phyloP scores from a whole-genome alignment of 1,140 invertebrate species.

The Dendrolimus punctatus region DNA sequence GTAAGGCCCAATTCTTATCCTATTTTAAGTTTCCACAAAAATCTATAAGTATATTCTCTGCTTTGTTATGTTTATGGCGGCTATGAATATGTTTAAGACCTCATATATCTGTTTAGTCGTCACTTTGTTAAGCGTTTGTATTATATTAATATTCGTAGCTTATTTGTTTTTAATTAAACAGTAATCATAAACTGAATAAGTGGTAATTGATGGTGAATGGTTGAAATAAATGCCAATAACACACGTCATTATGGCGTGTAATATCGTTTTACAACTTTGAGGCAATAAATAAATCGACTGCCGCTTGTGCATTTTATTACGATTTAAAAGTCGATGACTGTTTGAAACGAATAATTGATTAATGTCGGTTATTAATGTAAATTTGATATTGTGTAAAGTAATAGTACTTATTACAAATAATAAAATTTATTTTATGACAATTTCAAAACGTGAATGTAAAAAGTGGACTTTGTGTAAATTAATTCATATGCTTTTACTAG shows the following conservation, averaged over 20 bases:
- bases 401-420: slow-evolving; percentile 17
- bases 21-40: too few relatives aligned
- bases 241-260: slow-evolving; percentile 67
- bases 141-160: slow-evolving; percentile 21
- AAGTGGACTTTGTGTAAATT: too few relatives aligned
- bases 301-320: slow-evolving; percentile 69
- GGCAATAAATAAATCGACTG: slow-evolving; percentile 70
- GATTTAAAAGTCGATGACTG: slow-evolving; percentile 69
- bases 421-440: slow-evolving; percentile 10
- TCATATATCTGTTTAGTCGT: too few relatives aligned
- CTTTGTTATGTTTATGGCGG: not conserved
- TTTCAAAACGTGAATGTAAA: not conserved
- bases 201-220: slow-evolving; percentile 57
- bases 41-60: too few relatives aligned
- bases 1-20: too few relatives aligned
- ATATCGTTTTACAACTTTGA: slow-evolving; percentile 69
- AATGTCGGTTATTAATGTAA: slow-evolving; percentile 60
- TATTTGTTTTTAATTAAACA: slow-evolving; percentile 52
- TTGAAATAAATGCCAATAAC: slow-evolving; percentile 66
- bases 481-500: too few relatives aligned
- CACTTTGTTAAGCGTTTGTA: not conserved
- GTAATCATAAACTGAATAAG: slow-evolving; percentile 53
- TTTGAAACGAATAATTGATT: slow-evolving; percentile 68
- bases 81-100: too few relatives aligned
- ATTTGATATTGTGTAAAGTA: slow-evolving; percentile 54